Base-by-base conservation (phyloP, 1,140 invertebrate genomes). In the Drosophila orosa region DNA sequence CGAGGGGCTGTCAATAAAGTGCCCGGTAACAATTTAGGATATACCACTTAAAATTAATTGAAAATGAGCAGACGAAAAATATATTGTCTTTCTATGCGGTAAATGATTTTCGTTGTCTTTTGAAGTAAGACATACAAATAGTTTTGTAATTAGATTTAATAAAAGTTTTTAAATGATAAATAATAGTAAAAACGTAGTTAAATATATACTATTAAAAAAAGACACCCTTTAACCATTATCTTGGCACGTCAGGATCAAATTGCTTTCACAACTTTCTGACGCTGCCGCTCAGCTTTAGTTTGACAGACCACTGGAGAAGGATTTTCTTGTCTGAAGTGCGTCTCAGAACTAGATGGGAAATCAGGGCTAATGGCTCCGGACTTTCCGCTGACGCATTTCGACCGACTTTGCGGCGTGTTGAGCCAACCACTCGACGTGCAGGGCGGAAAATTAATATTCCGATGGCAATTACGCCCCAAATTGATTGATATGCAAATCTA, bases 401-500 rank as follows among this genome's bases (percentile, higher is more conserved):
- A 35, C 31, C 48, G 44, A 68, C 29, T 67, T 68, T 68, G 62
- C 37, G 47, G 47, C 31, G 9, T 31, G 17, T 35, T 69, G 40
- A 69, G 52, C 19, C 50, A 57, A 47, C 33, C 50, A 48, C 66
- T 71, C 42, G 31, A 58, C 71, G 27, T 44, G 5, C 37, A 13
- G 29, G 33, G 39, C 37, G 19, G 8, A 47, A 39, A 48, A 57
- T 65, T 56, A 48, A 50, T 62, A 57, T 48, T 74, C 60, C 39
- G 44, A 42, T 65, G 45, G 72, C 50, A 56, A 55, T 74, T 74
- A 74, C 19, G 50, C n/a, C 35, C 15, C 37, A 63, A 63, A 48
- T 48, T 74, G 72, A 74, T 74, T 74, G 72, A 74, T 74, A 48
- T 54, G 48, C 15, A 74, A 63, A 47, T 35, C 44, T 47, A 63